These are phyloP conservation scores for Ypsolopha scabrella DNA, from an alignment of 2,888 invertebrate genomes.

Conservation along the genomic window DNA sequence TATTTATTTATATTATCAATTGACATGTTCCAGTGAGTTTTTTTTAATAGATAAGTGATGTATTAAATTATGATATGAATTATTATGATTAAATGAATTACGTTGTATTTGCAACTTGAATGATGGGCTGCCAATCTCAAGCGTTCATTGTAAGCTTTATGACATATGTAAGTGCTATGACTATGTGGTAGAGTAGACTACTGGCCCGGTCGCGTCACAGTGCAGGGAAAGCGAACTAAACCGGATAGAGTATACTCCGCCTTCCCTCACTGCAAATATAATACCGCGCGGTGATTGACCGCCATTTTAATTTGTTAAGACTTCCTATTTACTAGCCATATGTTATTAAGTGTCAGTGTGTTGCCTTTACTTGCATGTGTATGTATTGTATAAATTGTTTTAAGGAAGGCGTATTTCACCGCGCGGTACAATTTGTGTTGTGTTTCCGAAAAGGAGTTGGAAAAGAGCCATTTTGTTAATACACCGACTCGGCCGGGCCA, in stretches of 20 bases:
- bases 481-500: slow-evolving; percentile 75
- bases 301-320: slow-evolving; percentile 14
- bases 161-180: neutral
- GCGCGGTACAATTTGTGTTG: slow-evolving; percentile 80
- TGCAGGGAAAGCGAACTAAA: slow-evolving; percentile 27
- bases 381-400: slow-evolving; percentile 14
- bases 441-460: slow-evolving; percentile 87
- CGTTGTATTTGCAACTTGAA: slow-evolving; percentile 21
- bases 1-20: neutral
- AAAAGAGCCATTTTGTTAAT: slow-evolving; percentile 92
- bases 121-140: slow-evolving; percentile 56
- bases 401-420: slow-evolving; percentile 23
- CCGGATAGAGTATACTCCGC: slow-evolving; percentile 14
- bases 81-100: slow-evolving; percentile 19
- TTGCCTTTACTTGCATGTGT: slow-evolving; percentile 14
- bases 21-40: slow-evolving; percentile 1
- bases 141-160: slow-evolving; percentile 22
- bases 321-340: slow-evolving; percentile 12
- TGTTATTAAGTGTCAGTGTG: slow-evolving; percentile 25
- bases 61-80: slow-evolving; percentile 1
- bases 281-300: slow-evolving; percentile 20
- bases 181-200: slow-evolving; percentile 44
- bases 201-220: slow-evolving; percentile 54
- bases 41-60: neutral
- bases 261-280: slow-evolving; percentile 53